These are phyloP conservation scores for Intellagama lesueurii DNA, from an alignment of 2,797 vertebrate species.

Conservation along the genomic window DNA sequence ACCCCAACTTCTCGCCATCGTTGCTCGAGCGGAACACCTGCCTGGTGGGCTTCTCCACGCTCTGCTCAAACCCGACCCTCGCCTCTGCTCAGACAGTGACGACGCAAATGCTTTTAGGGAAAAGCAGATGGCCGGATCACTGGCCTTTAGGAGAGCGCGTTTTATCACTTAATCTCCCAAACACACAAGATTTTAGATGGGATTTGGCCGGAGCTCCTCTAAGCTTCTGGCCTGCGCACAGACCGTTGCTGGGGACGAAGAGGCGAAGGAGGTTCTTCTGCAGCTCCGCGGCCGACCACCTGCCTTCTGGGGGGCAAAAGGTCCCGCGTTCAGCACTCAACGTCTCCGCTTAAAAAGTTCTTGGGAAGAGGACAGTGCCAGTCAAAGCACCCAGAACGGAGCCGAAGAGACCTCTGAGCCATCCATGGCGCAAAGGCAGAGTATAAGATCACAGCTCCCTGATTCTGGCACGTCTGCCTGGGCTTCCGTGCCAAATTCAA, in stretches of 20 bases:
- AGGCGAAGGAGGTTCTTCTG: neutral
- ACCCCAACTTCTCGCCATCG: accelerated
- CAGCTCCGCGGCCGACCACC: accelerated
- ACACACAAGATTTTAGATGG: conserved; percentile 60
- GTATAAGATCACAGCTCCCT: too few species aligned
- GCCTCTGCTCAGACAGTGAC: accelerated
- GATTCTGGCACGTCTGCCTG: too few species aligned
- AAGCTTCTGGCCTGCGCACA: conserved; percentile 38
- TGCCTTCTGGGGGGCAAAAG: too few species aligned
- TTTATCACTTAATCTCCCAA: conserved; percentile 58
- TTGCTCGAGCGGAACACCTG: accelerated
- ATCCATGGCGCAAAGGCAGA: too few species aligned
- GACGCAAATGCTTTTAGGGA: accelerated
- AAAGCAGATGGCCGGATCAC: conserved; percentile 52
- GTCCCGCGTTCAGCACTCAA: neutral
- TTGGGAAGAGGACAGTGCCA: too few species aligned
- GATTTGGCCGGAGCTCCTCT: conserved; percentile 57
- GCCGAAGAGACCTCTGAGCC: too few species aligned
- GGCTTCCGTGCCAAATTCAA: too few species aligned
- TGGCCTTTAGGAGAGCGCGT: conserved; percentile 52
- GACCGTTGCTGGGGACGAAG: conserved; percentile 2
- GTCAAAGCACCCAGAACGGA: neutral
- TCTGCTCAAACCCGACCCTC: neutral
- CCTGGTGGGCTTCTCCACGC: too few species aligned
- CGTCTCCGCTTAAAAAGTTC: neutral